Evolutionary conservation across 2,113 vertebrate species (phyloP), one percentile per base, ranked within the genome.

Genomic region (Corapipo altera): DNA sequence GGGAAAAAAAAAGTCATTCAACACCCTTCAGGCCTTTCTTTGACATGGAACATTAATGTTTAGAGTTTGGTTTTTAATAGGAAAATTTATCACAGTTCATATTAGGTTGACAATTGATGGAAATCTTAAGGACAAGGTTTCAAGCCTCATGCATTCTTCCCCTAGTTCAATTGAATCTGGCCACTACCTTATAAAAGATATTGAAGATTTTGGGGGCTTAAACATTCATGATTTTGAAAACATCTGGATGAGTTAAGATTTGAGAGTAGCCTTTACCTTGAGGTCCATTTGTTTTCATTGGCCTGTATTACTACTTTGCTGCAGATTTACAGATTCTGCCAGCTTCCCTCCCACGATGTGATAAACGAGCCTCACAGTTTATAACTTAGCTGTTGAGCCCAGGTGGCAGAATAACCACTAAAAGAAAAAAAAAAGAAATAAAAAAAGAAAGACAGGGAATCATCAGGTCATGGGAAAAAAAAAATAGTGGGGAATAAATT

Each of bases 251-350:
- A 57, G 30, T 59, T 74, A 80, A 89, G 21, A 88, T 79, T 61
- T 73, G n/a, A 12, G 18, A 48, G 44, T 27, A 88, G n/a, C 17
- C 62, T 95, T 85, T 89, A 87, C n/a, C n/a, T 91, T 5, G 6
- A 78, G 30, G 19, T 89, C 39, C 61, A 89, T 96, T 93, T 85
- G 28, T 66, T 83, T 89, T 95, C 81, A 73, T 93, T 84, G 85
- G 4, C 48, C 41, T 74, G 18, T 66, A 66, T 89, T 74, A 78
- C 13, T 52, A 21, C 41, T 69, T 28, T 94, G 82, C 23, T 91
- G 15, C 43, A 70, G 67, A 83, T 93, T 83, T 91, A 91, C 49
- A 54, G 62, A 65, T 91, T 91, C 33, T 89, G 71, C 80, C 0
- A 3, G 14, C 51, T 96, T 93, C 67, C 59, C 37, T 91, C 91